A percentile compares a stretch with the other conserved stretches of the same genome.
Evolutionary conservation across 1,140 invertebrate genomes (phyloP).

Genomic region (Pogonomyrmex californicus): DNA sequence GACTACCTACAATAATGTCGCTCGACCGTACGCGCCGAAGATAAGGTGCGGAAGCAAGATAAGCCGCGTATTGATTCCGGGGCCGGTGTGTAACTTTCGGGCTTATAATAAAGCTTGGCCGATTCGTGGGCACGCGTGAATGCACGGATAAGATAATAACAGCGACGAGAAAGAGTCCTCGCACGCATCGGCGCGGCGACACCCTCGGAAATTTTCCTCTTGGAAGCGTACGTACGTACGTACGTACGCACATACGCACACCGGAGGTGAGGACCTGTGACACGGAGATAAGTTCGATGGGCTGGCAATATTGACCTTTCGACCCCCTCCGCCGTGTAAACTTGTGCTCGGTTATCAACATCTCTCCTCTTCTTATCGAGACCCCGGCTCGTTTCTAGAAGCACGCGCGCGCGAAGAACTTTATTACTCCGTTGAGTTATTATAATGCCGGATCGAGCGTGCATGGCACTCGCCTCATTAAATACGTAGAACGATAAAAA

Average conservation of each 20-base stretch:
- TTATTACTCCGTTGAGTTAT: slow-evolving; percentile 64
- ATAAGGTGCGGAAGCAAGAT: too few species aligned
- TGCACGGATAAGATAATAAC: slow-evolving; percentile 70
- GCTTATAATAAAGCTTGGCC: slow-evolving; percentile 61
- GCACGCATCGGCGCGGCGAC: slow-evolving; percentile 60
- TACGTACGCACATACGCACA: slow-evolving; percentile 27
- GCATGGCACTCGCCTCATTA: slow-evolving; percentile 31
- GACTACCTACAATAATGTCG: slow-evolving; percentile 28
- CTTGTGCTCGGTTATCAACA: slow-evolving; percentile 61
- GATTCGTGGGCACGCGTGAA: slow-evolving; percentile 63
- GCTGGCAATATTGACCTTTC: slow-evolving; percentile 75
- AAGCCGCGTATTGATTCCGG: slow-evolving; percentile 29
- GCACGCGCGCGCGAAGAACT: slow-evolving; percentile 35
- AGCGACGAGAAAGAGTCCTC: slow-evolving; percentile 40
- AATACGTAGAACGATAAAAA: slow-evolving; percentile 43
- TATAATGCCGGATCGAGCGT: slow-evolving; percentile 31
- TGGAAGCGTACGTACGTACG: slow-evolving; percentile 2
- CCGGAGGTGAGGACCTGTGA: slow-evolving; percentile 69
- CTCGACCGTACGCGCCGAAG: not conserved
- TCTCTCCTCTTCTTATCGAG: slow-evolving; percentile 57
- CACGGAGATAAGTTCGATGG: slow-evolving; percentile 73
- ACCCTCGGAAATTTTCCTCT: slow-evolving; percentile 68
- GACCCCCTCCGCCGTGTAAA: slow-evolving; percentile 66
- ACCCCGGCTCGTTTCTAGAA: slow-evolving; percentile 37
- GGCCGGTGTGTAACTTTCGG: slow-evolving; percentile 46